A percentile compares a stretch with the other conserved stretches of the same genome.
These are phyloP conservation scores for Drosophila sechellia DNA, from an alignment of 1,140 invertebrate species.

Conservation along the genomic window DNA sequence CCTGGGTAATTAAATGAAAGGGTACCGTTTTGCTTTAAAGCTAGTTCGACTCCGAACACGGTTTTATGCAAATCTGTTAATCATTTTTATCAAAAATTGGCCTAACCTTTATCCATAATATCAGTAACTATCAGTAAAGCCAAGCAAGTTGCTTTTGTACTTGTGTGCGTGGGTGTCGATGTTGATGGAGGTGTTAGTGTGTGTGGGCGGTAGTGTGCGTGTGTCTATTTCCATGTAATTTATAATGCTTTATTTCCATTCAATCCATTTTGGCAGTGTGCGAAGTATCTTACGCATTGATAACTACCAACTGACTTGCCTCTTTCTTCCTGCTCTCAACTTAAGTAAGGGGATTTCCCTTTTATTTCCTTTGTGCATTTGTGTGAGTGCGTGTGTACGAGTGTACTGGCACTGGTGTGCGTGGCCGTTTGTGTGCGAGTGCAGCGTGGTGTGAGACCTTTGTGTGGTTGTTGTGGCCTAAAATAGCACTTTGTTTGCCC, in stretches of 20 bases:
- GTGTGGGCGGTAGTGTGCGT: neutral
- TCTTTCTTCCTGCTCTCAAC: conserved; percentile 1
- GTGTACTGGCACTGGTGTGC: neutral
- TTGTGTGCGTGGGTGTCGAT: too few species aligned
- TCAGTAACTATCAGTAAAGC: neutral
- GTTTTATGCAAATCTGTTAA: too few species aligned
- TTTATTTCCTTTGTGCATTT: conserved; percentile 22
- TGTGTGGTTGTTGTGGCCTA: conserved; percentile 70
- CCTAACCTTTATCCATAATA: neutral
- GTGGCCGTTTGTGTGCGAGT: neutral
- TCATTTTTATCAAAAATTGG: neutral
- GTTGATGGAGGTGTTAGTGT: too few species aligned
- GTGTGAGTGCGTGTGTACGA: neutral
- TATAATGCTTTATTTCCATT: conserved; percentile 64
- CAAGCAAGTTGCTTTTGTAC: neutral
- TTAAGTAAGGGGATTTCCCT: conserved; percentile 7
- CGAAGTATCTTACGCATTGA: conserved; percentile 46
- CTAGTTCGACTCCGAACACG: too few species aligned
- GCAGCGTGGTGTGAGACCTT: conserved; percentile 25
- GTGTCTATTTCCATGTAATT: conserved; percentile 44
- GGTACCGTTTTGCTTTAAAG: too few species aligned
- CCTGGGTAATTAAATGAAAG: too few species aligned
- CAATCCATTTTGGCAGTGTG: conserved; percentile 42
- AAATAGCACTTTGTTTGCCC: conserved; percentile 62
- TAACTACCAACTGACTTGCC: conserved; percentile 33